These are phyloP conservation scores for Catalaphyllia jardinei DNA, from an alignment of 64 coral and sea anemone species.

Conservation along the genomic window DNA sequence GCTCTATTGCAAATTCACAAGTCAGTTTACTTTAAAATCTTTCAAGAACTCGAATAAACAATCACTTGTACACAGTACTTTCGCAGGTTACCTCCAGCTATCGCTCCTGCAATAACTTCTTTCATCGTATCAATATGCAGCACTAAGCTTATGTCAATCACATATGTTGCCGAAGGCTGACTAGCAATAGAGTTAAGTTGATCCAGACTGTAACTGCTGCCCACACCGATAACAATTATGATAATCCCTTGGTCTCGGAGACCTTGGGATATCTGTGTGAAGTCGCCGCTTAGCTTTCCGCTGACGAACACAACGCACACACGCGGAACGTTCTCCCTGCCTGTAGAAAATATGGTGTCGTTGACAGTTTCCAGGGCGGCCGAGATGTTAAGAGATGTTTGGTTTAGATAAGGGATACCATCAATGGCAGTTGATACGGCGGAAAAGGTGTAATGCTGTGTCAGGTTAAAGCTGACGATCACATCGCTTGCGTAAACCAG, in stretches of 20 bases:
- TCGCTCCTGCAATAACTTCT: background rate
- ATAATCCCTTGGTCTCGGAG: background rate
- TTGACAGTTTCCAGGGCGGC: background rate
- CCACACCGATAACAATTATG: background rate
- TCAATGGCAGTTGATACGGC: constrained; percentile 3
- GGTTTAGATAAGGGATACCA: background rate
- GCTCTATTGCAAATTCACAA: too few species aligned
- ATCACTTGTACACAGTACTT: too few species aligned
- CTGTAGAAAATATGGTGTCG: background rate
- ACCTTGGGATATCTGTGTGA: background rate
- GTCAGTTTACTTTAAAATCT: too few species aligned
- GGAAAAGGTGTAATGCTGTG: background rate
- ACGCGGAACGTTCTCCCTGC: background rate
- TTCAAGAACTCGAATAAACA: too few species aligned
- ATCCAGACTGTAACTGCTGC: background rate
- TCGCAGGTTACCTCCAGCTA: background rate
- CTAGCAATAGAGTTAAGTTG: background rate
- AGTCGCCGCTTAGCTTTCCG: background rate
- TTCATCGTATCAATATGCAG: background rate
- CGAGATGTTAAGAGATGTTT: background rate
- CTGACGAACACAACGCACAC: background rate
- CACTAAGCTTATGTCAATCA: background rate
- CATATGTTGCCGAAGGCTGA: background rate
- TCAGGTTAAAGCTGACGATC: background rate
- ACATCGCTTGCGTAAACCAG: background rate